phyloP scores from a whole-genome alignment of 2,888 invertebrate genomes.

The Tanypteryx hageni region DNA sequence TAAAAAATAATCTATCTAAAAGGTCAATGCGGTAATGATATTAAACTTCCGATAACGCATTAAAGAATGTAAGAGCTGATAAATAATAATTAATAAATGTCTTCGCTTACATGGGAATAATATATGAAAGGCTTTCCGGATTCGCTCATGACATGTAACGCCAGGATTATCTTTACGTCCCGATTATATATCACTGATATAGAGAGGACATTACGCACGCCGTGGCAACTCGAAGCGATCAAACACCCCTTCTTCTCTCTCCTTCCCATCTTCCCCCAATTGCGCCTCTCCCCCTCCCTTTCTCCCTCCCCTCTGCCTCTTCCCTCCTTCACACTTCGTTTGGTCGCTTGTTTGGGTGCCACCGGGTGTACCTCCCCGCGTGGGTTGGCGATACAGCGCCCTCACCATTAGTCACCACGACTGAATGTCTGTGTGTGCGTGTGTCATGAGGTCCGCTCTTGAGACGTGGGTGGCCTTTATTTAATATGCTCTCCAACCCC shows the following conservation, averaged over 20 bases:
- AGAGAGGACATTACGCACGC: background rate
- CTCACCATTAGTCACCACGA: background rate
- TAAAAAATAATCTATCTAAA: too few relatives aligned
- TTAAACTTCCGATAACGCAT: too few relatives aligned
- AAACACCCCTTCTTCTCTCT: background rate
- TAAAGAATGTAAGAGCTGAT: too few relatives aligned
- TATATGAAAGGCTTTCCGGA: background rate
- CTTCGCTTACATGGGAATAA: background rate
- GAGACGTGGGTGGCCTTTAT: conserved; percentile 13
- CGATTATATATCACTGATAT: background rate
- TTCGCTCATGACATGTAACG: background rate
- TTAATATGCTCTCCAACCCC: background rate
- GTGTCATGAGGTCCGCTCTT: background rate
- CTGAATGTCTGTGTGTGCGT: background rate
- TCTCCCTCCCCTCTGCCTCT: background rate
- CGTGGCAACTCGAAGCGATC: background rate
- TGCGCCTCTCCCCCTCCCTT: too few relatives aligned
- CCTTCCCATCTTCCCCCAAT: too few relatives aligned
- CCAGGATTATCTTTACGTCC: background rate
- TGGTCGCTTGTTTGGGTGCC: conserved; percentile 28
- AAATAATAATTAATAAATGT: too few relatives aligned
- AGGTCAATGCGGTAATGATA: too few relatives aligned
- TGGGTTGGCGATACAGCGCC: background rate
- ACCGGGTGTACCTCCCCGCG: background rate
- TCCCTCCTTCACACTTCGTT: background rate